Conservation (phyloP, 64 coral and sea anemone species). For the Pocillopora damicornis region DNA sequence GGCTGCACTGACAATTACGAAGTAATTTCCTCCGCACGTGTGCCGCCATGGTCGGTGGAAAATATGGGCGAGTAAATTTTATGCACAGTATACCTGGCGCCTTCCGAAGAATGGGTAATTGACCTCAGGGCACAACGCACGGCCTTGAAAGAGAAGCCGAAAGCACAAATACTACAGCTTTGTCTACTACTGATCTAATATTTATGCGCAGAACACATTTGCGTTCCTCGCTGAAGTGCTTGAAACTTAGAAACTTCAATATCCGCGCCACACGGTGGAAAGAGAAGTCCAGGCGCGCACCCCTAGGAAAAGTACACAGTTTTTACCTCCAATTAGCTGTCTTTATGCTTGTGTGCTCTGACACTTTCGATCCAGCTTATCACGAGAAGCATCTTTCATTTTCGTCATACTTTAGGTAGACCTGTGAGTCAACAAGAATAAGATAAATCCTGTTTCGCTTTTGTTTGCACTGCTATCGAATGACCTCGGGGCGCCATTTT, state of each 20-base stretch:
- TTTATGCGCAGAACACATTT: constrained; percentile 36
- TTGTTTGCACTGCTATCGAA: constrained; percentile 93
- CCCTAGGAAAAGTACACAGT: neutral
- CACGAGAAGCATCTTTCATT: constrained; percentile 93
- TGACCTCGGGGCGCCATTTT: constrained; percentile 93
- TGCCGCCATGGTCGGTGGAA: constrained; percentile 18
- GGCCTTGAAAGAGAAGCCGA: constrained; percentile 45
- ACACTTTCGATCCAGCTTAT: constrained; percentile 71
- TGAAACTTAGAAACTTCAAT: constrained; percentile 31
- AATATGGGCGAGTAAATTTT: constrained; percentile 39
- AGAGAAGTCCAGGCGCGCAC: neutral
- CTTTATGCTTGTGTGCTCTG: constrained; percentile 38
- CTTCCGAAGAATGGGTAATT: constrained; percentile 70
- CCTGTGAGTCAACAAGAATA: constrained; percentile 89
- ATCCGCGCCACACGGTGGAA: neutral
- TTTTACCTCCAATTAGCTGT: constrained; percentile 56
- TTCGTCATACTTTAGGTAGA: constrained; percentile 92
- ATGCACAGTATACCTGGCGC: constrained; percentile 61
- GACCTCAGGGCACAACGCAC: constrained; percentile 42
- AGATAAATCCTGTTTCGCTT: constrained; percentile 89
- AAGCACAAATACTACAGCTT: constrained; percentile 39
- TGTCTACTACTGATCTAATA: constrained; percentile 44
- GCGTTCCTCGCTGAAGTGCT: constrained; percentile 34
- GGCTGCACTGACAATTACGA: constrained; percentile 28
- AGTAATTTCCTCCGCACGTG: constrained; percentile 41